Conservation (phyloP, 2,113 vertebrate genomes). For the Ptilorrhoa leucosticta region DNA sequence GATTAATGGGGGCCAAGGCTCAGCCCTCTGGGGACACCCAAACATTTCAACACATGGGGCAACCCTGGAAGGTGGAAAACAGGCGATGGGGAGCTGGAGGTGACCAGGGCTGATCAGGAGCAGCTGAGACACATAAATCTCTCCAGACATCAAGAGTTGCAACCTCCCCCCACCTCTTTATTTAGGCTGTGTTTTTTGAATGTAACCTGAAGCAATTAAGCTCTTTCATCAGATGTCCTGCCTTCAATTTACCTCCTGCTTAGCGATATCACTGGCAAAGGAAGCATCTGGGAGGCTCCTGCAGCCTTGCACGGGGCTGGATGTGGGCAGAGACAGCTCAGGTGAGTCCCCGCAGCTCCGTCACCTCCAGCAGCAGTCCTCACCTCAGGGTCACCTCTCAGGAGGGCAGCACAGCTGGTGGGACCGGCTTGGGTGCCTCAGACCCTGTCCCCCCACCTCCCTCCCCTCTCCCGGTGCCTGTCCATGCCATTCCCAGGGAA, state of each 20-base stretch:
- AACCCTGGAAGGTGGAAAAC: not conserved
- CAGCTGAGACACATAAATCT: slow-evolving; percentile 58
- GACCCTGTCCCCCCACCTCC: not conserved
- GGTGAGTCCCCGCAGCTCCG: not conserved
- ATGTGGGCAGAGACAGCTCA: not conserved
- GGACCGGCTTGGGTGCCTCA: not conserved
- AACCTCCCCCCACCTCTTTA: not conserved
- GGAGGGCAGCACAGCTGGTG: not conserved
- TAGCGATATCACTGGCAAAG: not conserved
- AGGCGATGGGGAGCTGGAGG: not conserved
- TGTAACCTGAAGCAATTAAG: slow-evolving; percentile 40
- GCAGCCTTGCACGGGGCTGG: not conserved
- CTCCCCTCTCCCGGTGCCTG: not conserved
- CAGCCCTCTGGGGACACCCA: slow-evolving; percentile 37
- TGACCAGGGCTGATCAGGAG: slow-evolving; percentile 23
- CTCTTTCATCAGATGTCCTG: slow-evolving; percentile 32
- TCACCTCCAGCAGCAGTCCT: not conserved
- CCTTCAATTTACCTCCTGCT: not conserved
- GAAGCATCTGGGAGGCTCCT: not conserved
- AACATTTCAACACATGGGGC: slow-evolving; percentile 44
- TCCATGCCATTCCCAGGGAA: accelerated
- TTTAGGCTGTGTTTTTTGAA: slow-evolving; percentile 4
- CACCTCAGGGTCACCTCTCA: accelerated
- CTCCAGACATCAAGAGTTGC: not conserved
- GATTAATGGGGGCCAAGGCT: slow-evolving; percentile 40